A percentile compares a stretch with the other conserved stretches of the same genome.
phyloP scores from a whole-genome alignment of 1,140 invertebrate species.

The Pentalonia nigronervosa region DNA sequence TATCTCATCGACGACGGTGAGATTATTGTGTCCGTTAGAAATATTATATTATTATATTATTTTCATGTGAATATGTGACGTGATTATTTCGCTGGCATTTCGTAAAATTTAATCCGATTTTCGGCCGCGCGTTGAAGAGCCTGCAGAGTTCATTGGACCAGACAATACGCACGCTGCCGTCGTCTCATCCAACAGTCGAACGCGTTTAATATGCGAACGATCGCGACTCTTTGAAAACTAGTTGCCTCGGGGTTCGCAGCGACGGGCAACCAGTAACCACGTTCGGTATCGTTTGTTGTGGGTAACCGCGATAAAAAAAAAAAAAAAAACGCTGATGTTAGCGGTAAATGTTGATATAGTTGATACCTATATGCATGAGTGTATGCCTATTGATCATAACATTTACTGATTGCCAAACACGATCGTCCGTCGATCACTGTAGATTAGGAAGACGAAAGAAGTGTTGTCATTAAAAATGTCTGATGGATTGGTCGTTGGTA shows the following conservation, averaged over 20 bases:
- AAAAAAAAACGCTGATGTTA: not conserved
- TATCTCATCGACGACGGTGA: not conserved
- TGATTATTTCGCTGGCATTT: not conserved
- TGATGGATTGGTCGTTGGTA: no score
- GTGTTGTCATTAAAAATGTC: no score
- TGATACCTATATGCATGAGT: not conserved
- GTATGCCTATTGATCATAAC: no score
- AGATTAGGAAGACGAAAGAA: no score
- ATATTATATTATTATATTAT: not conserved
- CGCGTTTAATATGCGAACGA: not conserved
- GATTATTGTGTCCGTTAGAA: not conserved
- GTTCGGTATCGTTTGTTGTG: not conserved
- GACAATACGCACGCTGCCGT: not conserved
- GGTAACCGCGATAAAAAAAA: not conserved
- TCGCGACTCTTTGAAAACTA: not conserved
- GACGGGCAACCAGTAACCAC: not conserved
- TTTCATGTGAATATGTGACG: not conserved
- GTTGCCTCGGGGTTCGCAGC: not conserved
- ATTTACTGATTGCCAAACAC: not conserved
- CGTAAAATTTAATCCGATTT: not conserved
- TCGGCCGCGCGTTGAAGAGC: not conserved
- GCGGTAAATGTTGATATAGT: not conserved
- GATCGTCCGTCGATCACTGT: no score
- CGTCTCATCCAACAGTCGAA: not conserved
- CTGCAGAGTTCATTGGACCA: constrained; percentile 24